Evolutionary conservation across 2,113 vertebrate species (phyloP), one percentile per base, ranked within the genome.

Genomic region (Lampris megalopsis): DNA sequence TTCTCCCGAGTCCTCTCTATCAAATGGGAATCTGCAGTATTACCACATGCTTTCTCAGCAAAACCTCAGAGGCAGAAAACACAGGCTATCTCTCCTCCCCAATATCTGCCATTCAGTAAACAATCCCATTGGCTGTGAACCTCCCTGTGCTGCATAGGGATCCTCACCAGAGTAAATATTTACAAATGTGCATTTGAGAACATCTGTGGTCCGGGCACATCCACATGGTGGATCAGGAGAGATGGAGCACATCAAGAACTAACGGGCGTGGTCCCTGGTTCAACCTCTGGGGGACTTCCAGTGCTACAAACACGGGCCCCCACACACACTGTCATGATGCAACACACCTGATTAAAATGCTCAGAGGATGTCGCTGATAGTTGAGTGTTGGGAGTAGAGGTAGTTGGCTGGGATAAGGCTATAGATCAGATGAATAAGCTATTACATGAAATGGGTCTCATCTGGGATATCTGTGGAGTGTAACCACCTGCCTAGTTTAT

Each of bases 181-280:
- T 91, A 93, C 89, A 85, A 92, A 93, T 74, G 85, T 75, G 54
- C 63, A 63, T 77, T 86, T 86, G 79, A 74, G 79, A 89, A 91
- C 91, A 90, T 92, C 87, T 90, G 84, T 0, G 81, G 81, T 90
- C 82, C 79, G 86, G 66, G 75, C 80, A 63, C 53, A 9, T 68
- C 87, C 61, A 64, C 63, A 13, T 43, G 60, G 67, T 61, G 71
- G 73, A 81, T 10, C 69, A 73, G 64, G 54, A 75, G 69, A 89
- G 73, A 83, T 64, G 79, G 71, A 81, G 89, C 81, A 79, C 86
- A 79, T 83, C 78, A 52, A 84, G 81, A 81, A 87, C 85, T 85
- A 90, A 75, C 71, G 87, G 87, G 85, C 61, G 3, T 9, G 59
- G 63, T 84, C 83, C 89, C 87, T 74, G 87, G 88, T 90, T 91